These are phyloP conservation scores for Idaea straminata DNA, from an alignment of 2,888 invertebrate genomes.

Conservation along the genomic window DNA sequence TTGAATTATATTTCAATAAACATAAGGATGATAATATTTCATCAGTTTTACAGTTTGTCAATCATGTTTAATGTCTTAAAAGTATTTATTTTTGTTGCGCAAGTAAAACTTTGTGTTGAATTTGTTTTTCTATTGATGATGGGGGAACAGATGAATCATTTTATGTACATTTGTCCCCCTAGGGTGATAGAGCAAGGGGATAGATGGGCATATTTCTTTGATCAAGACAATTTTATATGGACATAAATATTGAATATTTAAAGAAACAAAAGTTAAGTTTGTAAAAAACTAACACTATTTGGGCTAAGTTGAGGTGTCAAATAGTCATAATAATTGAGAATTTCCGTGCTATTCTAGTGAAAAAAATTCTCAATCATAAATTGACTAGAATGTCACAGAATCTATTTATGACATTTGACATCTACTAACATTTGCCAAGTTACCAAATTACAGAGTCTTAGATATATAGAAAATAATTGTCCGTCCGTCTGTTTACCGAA, in stretches of 20 bases:
- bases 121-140: too few relatives aligned
- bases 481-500: slow-evolving; percentile 5
- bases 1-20: too few relatives aligned
- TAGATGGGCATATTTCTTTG: too few relatives aligned
- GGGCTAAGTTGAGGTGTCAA: not conserved
- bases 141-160: too few relatives aligned
- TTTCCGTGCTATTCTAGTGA: not conserved
- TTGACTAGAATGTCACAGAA: not conserved
- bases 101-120: too few relatives aligned
- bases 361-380: not conserved
- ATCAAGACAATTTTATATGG: not conserved
- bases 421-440: not conserved
- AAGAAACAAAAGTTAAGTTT: not conserved
- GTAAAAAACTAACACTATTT: not conserved
- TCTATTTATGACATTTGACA: not conserved
- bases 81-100: too few relatives aligned
- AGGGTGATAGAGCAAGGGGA: too few relatives aligned
- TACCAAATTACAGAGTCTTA: not conserved
- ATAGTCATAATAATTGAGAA: not conserved
- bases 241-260: not conserved
- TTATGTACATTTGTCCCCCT: too few relatives aligned
- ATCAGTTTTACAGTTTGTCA: too few relatives aligned
- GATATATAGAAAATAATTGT: not conserved
- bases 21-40: too few relatives aligned
- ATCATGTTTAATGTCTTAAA: too few relatives aligned